Base-by-base conservation (phyloP, 2,797 vertebrate species). In the Austrolebias charrua region DNA sequence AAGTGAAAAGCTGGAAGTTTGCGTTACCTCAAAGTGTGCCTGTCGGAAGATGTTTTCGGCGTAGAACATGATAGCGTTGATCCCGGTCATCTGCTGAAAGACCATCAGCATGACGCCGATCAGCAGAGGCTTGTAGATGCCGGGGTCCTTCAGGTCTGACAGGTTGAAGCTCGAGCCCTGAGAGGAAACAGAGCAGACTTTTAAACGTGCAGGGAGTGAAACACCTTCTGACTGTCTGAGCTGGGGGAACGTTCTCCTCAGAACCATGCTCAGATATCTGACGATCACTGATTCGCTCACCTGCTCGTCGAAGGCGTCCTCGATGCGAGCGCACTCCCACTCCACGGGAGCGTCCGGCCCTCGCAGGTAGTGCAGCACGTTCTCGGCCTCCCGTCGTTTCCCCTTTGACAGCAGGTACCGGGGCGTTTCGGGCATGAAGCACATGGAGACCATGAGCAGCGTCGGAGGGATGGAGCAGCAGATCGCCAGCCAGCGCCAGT, bases 21-120 rank as follows among this genome's bases (percentile, higher is more conserved):
- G 18, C 16, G 13, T 6, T 63, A 73, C 96, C 93, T 95, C 86
- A 72, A 98, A 95, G 70, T 94, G 85, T 11, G 96, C 96, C 49
- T 94, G 89, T 69, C 96, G 88, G 50, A 98, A 98, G 60, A 98
- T 96, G 47, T 84, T 94, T 80, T 97, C 88, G 0, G 95, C 94
- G 5, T 98, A 98, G 85, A 98, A 98, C 96, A 97, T 97, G 80
- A 98, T 87, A 12, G 95, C 96, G 0, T 98, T 98, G 89, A 98
- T 93, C 10, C 96, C 96, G 0, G 95, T 95, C 50, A 94, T 89
- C 88, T 98, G 96, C 89, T 98, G 96, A 57, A 98, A 94, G 20
- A 93, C 49, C 96, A 98, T 98, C 66, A 98, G 87, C 48, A 91
- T 78, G 38, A 95, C 1, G 5, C 95, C 95, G 1, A 95, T 92